Percentiles rank a stretch among this genome's conserved stretches.
Evolutionary conservation across 2,797 vertebrate species (phyloP).

Genomic region (Rhynchonycteris naso): DNA sequence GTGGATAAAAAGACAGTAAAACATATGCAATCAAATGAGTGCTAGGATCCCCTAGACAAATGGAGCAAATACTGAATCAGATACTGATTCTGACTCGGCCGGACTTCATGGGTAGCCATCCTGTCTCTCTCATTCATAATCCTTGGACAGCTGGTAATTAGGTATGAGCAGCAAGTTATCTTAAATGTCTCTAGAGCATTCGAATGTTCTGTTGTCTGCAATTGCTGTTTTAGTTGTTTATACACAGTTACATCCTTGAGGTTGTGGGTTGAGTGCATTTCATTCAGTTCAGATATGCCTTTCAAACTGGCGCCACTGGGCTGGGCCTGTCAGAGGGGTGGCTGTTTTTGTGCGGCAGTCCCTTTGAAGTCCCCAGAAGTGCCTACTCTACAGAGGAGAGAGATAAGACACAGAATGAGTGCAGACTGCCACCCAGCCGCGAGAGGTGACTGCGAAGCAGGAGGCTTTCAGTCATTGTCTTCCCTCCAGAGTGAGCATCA

Average conservation of each 20-base stretch:
- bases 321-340: background rate
- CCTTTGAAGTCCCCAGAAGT: conserved; percentile 48
- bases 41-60: background rate
- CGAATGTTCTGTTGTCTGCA: rapidly evolving
- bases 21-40: background rate
- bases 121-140: background rate
- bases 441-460: background rate
- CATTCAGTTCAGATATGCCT: background rate
- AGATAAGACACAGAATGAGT: background rate
- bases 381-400: background rate
- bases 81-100: background rate
- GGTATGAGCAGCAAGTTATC: background rate
- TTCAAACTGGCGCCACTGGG: background rate
- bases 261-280: background rate
- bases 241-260: background rate
- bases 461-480: background rate
- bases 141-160: no score
- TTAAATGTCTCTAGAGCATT: background rate
- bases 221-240: background rate
- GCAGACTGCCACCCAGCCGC: conserved; percentile 63
- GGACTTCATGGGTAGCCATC: background rate
- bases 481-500: background rate
- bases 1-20: no score
- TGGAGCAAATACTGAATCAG: rapidly evolving
- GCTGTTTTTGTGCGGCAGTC: background rate